Base-by-base conservation (phyloP, 2,888 invertebrate species). In the Tipula lateralis region DNA sequence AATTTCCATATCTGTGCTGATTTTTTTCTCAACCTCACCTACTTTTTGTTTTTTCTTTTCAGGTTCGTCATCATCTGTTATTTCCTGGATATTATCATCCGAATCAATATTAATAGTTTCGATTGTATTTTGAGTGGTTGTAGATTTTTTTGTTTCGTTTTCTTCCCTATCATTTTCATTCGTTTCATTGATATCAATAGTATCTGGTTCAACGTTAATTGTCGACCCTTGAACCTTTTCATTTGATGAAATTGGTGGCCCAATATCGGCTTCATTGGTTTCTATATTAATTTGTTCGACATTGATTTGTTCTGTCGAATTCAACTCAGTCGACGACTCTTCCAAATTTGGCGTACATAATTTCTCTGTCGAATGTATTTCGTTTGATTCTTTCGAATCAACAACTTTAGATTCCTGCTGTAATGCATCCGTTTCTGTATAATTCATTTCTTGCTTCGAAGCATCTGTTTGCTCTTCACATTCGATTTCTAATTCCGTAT, bases 81-180 rank as follows among this genome's bases (percentile, higher is more conserved):
- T 29, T 83, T 85, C 34, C 13, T 83, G 86, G 84, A 0, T 86
- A 87, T 0, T 85, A 85, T 84, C 34, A 34, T 34, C 83, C 30
- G 32, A 34, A 19, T 83, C 83, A 13, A 34, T 36, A 16, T 83
- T 83, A 13, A 83, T 83, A 9, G 32, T 83, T 36, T 34, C 34
- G 3, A 83, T 83, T 0, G 30, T 7, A 36, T 36, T 19, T 1
- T 9, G 9, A 34, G 9, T 4, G 36, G 36, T 7, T 9, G n/a
- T n/a, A 36, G 0, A 12, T 9, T 2, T 36, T 36, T 36, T 9
- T 7, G 6, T 0, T n/a, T 3, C n/a, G 3, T 16, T 16, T n/a
- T 44, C 44, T n/a, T 83, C 83, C 12, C 19, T 34, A 9, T 5
- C 12, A 9, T 16, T 83, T 83, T 83, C 83, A 13, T 7, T 19